Evolutionary conservation across 2,797 vertebrate species (phyloP).

Genomic region (Sebastes trivittatus): DNA sequence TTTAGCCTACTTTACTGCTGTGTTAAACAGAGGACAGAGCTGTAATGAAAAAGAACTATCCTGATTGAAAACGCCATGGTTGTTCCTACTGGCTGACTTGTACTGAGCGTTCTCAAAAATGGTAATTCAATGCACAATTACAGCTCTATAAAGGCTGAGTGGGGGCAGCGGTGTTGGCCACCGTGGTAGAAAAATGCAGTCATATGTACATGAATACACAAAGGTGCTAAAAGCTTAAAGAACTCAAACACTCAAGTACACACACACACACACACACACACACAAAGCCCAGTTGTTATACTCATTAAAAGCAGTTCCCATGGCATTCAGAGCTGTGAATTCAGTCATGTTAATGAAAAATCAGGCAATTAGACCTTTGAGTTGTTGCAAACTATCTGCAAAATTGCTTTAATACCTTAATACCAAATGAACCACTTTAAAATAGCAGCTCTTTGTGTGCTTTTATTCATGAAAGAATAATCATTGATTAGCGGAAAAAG

Average conservation of each 20-base stretch:
- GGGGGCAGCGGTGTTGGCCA: background rate
- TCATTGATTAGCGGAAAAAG: background rate
- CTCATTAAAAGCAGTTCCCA: slow-evolving; percentile 42
- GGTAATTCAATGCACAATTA: slow-evolving; percentile 26
- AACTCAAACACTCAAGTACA: background rate
- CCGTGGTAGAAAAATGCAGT: background rate
- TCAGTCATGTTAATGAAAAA: slow-evolving; percentile 34
- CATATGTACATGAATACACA: background rate
- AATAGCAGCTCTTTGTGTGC: background rate
- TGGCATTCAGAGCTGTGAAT: slow-evolving; percentile 21
- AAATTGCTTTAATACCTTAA: slow-evolving; percentile 8
- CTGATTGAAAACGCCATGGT: slow-evolving; percentile 47
- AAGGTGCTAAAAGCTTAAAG: background rate
- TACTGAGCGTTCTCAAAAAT: slow-evolving; percentile 14
- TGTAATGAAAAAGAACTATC: slow-evolving; percentile 44
- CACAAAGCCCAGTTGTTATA: too few species aligned
- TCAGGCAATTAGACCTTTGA: slow-evolving; percentile 33
- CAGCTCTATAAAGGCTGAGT: slow-evolving; percentile 19
- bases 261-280: background rate
- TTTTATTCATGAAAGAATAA: slow-evolving; percentile 4
- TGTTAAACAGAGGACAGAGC: slow-evolving; percentile 46
- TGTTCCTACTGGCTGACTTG: slow-evolving; percentile 15
- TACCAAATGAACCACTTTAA: background rate
- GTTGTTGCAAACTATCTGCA: slow-evolving; percentile 24
- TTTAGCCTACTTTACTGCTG: slow-evolving; percentile 39